Percentiles rank a stretch among this genome's conserved stretches.
Conservation (phyloP, 2,888 invertebrate species). For the Lingula anatina region DNA sequence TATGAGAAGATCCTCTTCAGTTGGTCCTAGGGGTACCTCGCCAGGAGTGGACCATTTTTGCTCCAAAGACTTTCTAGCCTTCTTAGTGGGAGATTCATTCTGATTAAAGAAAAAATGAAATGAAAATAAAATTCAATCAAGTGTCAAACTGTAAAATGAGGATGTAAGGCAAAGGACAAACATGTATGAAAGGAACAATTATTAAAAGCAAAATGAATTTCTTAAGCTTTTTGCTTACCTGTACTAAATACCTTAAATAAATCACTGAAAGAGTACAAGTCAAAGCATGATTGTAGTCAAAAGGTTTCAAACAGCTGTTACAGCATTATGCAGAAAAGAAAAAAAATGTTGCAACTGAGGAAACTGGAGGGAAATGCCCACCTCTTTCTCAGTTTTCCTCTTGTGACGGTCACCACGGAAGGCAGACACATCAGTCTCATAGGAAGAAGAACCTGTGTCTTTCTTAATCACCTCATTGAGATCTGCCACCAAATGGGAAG, state of each 20-base stretch:
- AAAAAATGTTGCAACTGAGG: not conserved
- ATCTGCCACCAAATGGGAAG: slow-evolving; percentile 74
- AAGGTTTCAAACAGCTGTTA: not conserved
- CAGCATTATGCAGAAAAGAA: not conserved
- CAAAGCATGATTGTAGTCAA: no score
- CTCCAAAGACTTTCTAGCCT: slow-evolving; percentile 76
- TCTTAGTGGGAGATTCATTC: slow-evolving; percentile 60
- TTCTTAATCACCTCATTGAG: slow-evolving; percentile 83
- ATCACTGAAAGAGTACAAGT: no score
- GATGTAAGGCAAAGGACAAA: not conserved
- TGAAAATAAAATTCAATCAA: not conserved
- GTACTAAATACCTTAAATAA: no score
- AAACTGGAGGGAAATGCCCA: slow-evolving; percentile 4
- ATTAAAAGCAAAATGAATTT: no score
- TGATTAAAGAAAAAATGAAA: not conserved
- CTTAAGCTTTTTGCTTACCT: no score
- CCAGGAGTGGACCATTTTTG: slow-evolving; percentile 65
- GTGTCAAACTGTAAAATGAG: not conserved
- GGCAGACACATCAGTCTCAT: slow-evolving; percentile 55
- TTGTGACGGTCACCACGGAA: slow-evolving; percentile 55
- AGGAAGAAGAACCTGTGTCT: slow-evolving; percentile 57
- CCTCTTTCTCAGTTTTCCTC: slow-evolving; percentile 27
- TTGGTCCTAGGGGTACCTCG: slow-evolving; percentile 38
- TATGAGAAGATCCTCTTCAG: slow-evolving; percentile 25
- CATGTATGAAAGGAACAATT: no score